Base-by-base conservation (phyloP, 2,113 vertebrate species). In the Platichthys stellatus region DNA sequence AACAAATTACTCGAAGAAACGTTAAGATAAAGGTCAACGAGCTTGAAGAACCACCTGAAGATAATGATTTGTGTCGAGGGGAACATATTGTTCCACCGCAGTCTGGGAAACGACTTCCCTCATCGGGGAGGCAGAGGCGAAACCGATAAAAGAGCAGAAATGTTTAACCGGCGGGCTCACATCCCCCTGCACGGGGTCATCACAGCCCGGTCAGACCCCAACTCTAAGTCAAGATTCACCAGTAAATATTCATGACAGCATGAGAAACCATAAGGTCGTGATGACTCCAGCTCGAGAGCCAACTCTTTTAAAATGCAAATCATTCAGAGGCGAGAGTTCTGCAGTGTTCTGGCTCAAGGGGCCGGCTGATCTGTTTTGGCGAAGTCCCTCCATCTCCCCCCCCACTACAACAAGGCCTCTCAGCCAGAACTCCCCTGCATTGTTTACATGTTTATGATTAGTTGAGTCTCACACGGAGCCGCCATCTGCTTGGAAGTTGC, bases 371-470 rank as follows among this genome's bases (percentile, higher is more conserved):
- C 62, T 15, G n/a, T 24, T 60, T 66, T 68, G 70, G 73, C 58
- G 1, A 76, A 58, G 63, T 66, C 70, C 64, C 67, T 60, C 18
- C 72, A 65, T 31, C 81, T 47, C 71, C 71, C 51, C 51, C 60
- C 45, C 51, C 74, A 60, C 72, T 63, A 74, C 72, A 77, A 70
- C 77, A 76, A 73, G 66, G 61, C 74, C 76, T 78, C 86, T 80
- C 82, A 83, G 84, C 71, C 69, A 69, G 78, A 74, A 63, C 73
- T 76, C 51, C 58, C 75, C 72, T 92, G 91, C 90, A 94, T 94
- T 93, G 93, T 93, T 94, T 91, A 93, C 91, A 80, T 88, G 86
- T 90, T 90, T 88, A 78, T 92, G 87, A 94, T 93, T 90, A 87
- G 86, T 86, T 84, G 78, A 76, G 87, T 84, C 80, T 87, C 92